These are phyloP conservation scores for Macrotis lagotis DNA, from an alignment of 2,113 vertebrate species.

Conservation along the genomic window DNA sequence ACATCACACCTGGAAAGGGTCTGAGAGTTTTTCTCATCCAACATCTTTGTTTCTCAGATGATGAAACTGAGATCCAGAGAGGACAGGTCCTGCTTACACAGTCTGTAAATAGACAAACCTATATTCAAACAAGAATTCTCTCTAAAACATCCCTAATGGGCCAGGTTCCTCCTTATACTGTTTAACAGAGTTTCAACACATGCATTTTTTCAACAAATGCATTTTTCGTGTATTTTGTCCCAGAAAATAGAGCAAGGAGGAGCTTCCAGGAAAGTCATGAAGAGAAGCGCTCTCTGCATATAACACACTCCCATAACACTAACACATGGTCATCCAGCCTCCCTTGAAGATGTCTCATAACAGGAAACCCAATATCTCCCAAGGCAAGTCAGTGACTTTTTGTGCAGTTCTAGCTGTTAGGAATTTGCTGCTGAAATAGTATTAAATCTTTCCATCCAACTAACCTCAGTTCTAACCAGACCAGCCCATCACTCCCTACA, in stretches of 20 bases:
- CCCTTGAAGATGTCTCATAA: neutral
- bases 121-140: neutral
- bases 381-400: neutral
- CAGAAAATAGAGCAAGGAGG: neutral
- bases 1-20: neutral
- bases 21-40: neutral
- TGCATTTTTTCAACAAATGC: too few relatives aligned
- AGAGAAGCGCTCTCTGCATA: neutral
- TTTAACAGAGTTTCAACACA: neutral
- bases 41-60: neutral
- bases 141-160: neutral
- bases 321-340: neutral
- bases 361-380: neutral
- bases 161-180: neutral
- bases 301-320: neutral
- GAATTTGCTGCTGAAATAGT: neutral
- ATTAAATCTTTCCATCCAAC: neutral
- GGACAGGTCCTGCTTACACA: neutral
- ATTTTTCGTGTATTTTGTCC: neutral
- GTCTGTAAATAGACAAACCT: neutral
- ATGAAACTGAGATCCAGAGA: neutral
- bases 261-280: neutral
- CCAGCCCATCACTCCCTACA: neutral
- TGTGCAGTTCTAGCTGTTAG: neutral
- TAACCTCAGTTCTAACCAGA: too few relatives aligned